These are phyloP conservation scores for Atta texana DNA, from an alignment of 1,140 invertebrate genomes.

Conservation along the genomic window DNA sequence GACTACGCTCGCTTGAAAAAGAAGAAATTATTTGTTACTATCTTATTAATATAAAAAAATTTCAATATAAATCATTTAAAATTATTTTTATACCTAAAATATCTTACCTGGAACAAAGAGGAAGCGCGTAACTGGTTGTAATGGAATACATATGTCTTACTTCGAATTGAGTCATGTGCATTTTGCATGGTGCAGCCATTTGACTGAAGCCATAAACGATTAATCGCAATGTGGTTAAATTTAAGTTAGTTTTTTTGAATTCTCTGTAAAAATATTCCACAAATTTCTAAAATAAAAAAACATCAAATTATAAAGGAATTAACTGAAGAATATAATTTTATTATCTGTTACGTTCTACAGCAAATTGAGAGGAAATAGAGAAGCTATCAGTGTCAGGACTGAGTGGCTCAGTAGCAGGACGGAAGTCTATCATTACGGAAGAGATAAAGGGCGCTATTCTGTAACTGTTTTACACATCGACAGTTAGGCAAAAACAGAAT, in stretches of 20 bases:
- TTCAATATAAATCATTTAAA: slow-evolving; percentile 6
- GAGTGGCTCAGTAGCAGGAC: too few species aligned
- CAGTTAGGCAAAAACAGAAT: too few species aligned
- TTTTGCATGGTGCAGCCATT: slow-evolving; percentile 77
- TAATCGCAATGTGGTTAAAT: slow-evolving; percentile 63
- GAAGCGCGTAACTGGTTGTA: slow-evolving; percentile 74
- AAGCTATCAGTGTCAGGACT: too few species aligned
- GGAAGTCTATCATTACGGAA: too few species aligned
- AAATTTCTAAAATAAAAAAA: slow-evolving; percentile 73
- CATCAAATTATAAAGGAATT: slow-evolving; percentile 10
- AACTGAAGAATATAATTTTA: neutral
- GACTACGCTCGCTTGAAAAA: slow-evolving; percentile 5
- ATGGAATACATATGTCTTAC: slow-evolving; percentile 78
- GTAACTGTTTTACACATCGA: too few species aligned
- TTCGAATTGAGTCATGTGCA: slow-evolving; percentile 62
- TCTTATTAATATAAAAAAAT: slow-evolving; percentile 69
- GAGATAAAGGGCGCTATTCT: too few species aligned
- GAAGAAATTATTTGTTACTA: slow-evolving; percentile 48
- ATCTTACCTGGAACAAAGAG: slow-evolving; percentile 74
- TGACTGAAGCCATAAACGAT: slow-evolving; percentile 81
- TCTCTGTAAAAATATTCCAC: slow-evolving; percentile 64
- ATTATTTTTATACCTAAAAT: slow-evolving; percentile 11
- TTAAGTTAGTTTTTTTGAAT: slow-evolving; percentile 55
- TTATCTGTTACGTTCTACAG: neutral
- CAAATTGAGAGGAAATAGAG: too few species aligned